Evolutionary conservation across 2,113 vertebrate species (phyloP), one percentile per base, ranked within the genome.

Genomic region (Nyctereutes procyonoides): DNA sequence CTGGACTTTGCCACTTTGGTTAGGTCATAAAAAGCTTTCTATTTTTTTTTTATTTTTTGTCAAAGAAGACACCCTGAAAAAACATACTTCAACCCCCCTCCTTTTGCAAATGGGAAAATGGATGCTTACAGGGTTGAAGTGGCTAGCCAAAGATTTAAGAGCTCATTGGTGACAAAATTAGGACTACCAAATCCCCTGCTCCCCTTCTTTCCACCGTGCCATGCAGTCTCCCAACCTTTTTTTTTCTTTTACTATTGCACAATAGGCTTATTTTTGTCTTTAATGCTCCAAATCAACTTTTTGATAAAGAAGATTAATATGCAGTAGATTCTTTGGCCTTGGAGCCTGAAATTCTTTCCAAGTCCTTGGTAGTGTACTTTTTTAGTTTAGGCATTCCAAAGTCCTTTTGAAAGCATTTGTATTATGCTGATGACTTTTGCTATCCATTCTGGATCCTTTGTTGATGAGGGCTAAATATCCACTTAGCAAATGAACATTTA

Each of bases 221-320:
- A 17, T 62, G 53, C 2, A 16, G 8, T 81, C 58, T 88, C 38
- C 28, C 32, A 35, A 79, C 11, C 10, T 17, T 51, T 83, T 51
- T 9, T 69, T 71, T 55, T 15, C 90, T 32, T 62, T 53, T 74
- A 51, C 1, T 35, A 0, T 56, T 90, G 51, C 88, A 38, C 89
- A 96, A 65, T 13, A 97, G 55, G 24, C 83, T 92, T 97, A 69
- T 97, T 97, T 95, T 35, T 17, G 63, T 93, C 53, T 96, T 97
- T 63, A 65, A 24, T 63, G 19, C 56, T 93, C 90, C 77, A 77
- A 55, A 67, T 97, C 96, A 97, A 88, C 96, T 87, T 98, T 73
- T 90, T 92, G 97, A 96, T 97, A 98, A 91, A 87, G 81, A 98
- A 95, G 95, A 96, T 89, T 96, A 62, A 93, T 98, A 92, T 2